Evolutionary conservation across 2,113 vertebrate genomes (phyloP), one percentile per base, ranked within the genome.

Genomic region (Prietella phreatophila): DNA sequence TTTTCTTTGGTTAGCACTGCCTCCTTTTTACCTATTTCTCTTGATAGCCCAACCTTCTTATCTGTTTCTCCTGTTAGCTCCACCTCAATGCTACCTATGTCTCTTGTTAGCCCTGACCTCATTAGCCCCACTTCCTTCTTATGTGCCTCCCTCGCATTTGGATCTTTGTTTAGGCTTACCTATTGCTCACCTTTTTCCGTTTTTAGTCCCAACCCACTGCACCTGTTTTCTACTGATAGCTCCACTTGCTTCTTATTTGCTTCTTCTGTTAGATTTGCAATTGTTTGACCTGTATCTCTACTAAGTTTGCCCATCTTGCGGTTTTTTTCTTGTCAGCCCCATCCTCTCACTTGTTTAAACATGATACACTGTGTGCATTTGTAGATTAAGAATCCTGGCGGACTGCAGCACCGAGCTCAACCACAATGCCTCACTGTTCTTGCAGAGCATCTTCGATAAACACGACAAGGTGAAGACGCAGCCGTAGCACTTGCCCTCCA

Each of bases 401-500:
- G 97, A 97, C 94, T 99, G 97, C 92, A 99, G 97, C 85, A 99
- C 98, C 55, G 98, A 99, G 94, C 96, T 99, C 93, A 99, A 98
- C 93, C 97, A 99, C 92, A 97, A 98, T 71, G 97, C 98, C 6
- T 99, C 99, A 93, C 96, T 99, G 91, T 99, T 99, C 93, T 96
- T 99, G 78, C 98, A 99, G 92, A 97, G 98, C 88, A 94, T 97
- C 92, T 99, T 99, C 94, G 98, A 99, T 95, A 99, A 99, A 92
- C 98, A 99, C 84, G 98, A 99, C 93, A 97, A 98, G 98, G 98
- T 99, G 90, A 82, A 55, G 15, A 56, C 4, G 11, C 30, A 4
- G 13, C 53, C 3, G 47, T 5, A 17, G 6, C 50, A 30, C 75
- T 3, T 42, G 2, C 10, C 4, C 39, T 27, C 4, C 42, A 50